Percentiles rank a stretch among this genome's conserved stretches.
Conservation (phyloP, 2,113 vertebrate genomes). For the Gobio gobio region DNA sequence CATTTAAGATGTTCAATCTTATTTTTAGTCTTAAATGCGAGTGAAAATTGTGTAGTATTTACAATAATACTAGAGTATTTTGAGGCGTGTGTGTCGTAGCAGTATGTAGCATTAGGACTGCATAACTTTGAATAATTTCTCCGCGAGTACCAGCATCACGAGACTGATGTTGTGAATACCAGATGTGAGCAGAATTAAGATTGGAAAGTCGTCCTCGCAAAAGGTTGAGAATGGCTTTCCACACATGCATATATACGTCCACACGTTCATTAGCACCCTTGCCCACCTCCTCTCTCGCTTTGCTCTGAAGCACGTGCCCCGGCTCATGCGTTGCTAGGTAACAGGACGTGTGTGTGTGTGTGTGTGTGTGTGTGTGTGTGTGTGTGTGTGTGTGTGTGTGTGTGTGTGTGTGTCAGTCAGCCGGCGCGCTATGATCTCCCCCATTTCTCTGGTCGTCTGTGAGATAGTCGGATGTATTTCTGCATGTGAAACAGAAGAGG, state of each 20-base stretch:
- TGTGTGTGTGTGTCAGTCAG: too few relatives aligned
- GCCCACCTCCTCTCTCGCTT: constrained; percentile 52
- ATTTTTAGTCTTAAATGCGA: too few relatives aligned
- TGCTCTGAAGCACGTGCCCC: constrained; percentile 76
- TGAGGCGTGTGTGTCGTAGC: background rate
- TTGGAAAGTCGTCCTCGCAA: constrained; percentile 42
- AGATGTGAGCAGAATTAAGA: constrained; percentile 1
- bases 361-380: too few relatives aligned
- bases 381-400: too few relatives aligned
- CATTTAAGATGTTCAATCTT: too few relatives aligned
- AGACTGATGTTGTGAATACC: background rate
- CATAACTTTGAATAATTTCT: background rate
- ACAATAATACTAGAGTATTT: background rate
- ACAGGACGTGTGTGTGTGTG: constrained; percentile 74
- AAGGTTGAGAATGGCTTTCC: constrained; percentile 60
- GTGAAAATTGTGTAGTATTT: too few relatives aligned
- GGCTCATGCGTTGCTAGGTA: constrained; percentile 79
- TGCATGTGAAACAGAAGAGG: constrained; percentile 50
- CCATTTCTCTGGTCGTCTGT: constrained; percentile 47
- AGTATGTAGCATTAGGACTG: background rate
- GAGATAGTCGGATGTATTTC: constrained; percentile 50
- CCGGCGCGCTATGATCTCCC: constrained; percentile 65
- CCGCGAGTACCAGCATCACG: too few relatives aligned
- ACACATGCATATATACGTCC: constrained; percentile 59
- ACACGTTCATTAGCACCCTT: constrained; percentile 60